These are phyloP conservation scores for Penaeus chinensis DNA, from an alignment of 1,140 invertebrate species.

Conservation along the genomic window DNA sequence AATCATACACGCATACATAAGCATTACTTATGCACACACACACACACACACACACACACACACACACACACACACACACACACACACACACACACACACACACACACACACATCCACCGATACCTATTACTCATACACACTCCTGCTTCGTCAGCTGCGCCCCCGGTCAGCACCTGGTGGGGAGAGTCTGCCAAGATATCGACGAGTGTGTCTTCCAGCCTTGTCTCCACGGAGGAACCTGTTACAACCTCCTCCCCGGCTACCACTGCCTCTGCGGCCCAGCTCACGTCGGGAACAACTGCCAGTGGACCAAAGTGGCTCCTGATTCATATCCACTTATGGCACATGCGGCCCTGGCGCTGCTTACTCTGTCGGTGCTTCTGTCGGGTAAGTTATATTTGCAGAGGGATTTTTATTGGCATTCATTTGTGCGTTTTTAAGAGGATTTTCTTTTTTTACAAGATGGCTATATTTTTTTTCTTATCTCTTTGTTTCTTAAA, in stretches of 20 bases:
- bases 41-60: too few species aligned
- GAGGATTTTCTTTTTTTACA: too few species aligned
- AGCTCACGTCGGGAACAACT: constrained; percentile 16
- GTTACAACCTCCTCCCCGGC: constrained; percentile 13
- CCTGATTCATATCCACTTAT: neutral
- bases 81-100: too few species aligned
- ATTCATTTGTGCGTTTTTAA: too few species aligned
- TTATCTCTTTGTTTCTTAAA: too few species aligned
- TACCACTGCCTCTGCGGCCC: constrained; percentile 21
- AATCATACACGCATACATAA: too few species aligned
- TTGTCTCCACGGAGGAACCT: constrained; percentile 34
- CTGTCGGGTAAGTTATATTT: neutral
- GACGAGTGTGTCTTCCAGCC: constrained; percentile 30
- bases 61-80: too few species aligned
- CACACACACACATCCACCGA: too few species aligned
- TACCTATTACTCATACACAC: too few species aligned
- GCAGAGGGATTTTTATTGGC: too few species aligned
- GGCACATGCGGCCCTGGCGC: neutral
- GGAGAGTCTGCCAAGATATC: neutral
- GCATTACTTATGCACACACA: too few species aligned
- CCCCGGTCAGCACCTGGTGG: constrained; percentile 3
- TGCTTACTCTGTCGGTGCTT: constrained; percentile 8
- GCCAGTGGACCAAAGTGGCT: constrained; percentile 19
- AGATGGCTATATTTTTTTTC: too few species aligned
- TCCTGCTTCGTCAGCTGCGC: constrained; percentile 1